phyloP scores from a whole-genome alignment of 2,888 invertebrate species.

The Apamea crenata region DNA sequence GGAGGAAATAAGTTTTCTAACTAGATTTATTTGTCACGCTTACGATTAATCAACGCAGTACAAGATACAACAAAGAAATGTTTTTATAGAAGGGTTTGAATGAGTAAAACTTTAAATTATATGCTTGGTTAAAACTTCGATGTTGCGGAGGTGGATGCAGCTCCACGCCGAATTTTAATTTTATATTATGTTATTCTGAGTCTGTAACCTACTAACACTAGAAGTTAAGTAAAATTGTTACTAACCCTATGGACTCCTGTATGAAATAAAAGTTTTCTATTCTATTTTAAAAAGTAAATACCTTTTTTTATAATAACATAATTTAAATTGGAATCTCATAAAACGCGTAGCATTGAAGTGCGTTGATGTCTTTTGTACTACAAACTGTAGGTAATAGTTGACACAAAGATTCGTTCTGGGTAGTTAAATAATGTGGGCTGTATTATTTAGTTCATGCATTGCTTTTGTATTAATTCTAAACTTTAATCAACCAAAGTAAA shows the following conservation, averaged over 20 bases:
- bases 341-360: neutral
- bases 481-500: neutral
- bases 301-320: too few relatives aligned
- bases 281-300: too few relatives aligned
- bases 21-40: neutral
- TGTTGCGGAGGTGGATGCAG: neutral
- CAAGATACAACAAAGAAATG: neutral
- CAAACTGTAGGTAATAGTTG: neutral
- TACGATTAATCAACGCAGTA: neutral
- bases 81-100: neutral
- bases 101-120: neutral
- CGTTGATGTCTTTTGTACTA: constrained; percentile 69
- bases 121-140: too few relatives aligned
- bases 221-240: too few relatives aligned
- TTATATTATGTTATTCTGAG: too few relatives aligned
- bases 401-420: neutral
- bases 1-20: neutral
- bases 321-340: too few relatives aligned
- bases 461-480: too few relatives aligned
- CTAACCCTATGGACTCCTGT: too few relatives aligned
- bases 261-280: too few relatives aligned
- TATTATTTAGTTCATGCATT: too few relatives aligned
- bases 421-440: neutral
- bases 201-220: too few relatives aligned
- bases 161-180: neutral